Evolutionary conservation across 2,113 vertebrate genomes (phyloP).

Genomic region (Pseudorectes ferrugineus): DNA sequence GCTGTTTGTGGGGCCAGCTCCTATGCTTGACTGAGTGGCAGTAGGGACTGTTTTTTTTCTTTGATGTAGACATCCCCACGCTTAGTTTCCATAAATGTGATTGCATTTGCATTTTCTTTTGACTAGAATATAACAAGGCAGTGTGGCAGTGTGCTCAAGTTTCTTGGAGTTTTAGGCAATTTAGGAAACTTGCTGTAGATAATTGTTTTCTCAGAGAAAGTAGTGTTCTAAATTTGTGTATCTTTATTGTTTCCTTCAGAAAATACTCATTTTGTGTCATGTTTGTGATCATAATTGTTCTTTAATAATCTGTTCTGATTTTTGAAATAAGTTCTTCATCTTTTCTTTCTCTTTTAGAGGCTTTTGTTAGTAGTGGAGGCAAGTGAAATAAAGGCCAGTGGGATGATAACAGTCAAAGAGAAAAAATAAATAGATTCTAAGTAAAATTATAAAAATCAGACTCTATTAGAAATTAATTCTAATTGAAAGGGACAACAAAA

Average conservation of each 20-base stretch:
- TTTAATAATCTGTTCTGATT: not conserved
- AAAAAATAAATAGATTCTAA: not conserved
- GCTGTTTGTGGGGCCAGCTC: not conserved
- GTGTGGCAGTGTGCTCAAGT: not conserved
- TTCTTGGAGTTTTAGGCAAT: not conserved
- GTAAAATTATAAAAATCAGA: not conserved
- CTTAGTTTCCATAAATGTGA: not conserved
- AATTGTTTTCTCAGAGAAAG: not conserved
- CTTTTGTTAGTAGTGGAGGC: not conserved
- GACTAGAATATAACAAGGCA: not conserved
- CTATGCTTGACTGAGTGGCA: not conserved
- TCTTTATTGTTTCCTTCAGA: not conserved
- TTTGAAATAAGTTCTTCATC: not conserved
- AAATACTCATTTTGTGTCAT: not conserved
- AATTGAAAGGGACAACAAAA: not conserved
- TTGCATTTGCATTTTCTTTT: slow-evolving; percentile 37
- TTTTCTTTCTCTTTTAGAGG: not conserved
- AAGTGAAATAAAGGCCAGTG: not conserved
- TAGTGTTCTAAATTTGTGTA: not conserved
- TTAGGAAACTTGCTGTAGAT: not conserved
- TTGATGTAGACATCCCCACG: not conserved
- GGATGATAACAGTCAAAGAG: not conserved
- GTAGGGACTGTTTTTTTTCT: not conserved
- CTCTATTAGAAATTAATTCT: not conserved
- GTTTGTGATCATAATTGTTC: not conserved